phyloP scores from a whole-genome alignment of 2,113 vertebrate species.

The Pampusana beccarii region DNA sequence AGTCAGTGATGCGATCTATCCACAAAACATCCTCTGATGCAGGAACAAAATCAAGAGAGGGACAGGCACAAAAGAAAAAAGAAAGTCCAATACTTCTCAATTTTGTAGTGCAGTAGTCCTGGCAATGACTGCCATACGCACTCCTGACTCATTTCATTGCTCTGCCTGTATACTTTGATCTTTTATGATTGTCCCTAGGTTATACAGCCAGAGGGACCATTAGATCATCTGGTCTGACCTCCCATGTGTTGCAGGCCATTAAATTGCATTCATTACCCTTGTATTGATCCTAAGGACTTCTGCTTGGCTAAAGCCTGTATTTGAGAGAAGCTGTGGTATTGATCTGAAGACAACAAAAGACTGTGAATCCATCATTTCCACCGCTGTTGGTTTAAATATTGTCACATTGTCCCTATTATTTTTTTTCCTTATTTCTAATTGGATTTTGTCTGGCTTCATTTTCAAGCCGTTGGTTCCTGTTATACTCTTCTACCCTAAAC shows the following conservation, averaged over 20 bases:
- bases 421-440: not conserved
- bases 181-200: not conserved
- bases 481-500: not conserved
- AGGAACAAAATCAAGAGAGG: not conserved
- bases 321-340: not conserved
- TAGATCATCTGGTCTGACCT: slow-evolving; percentile 19
- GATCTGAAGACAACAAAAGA: slow-evolving; percentile 6
- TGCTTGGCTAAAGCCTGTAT: not conserved
- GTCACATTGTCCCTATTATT: not conserved
- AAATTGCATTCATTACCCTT: slow-evolving; percentile 23
- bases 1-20: not conserved
- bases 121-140: not conserved
- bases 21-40: not conserved
- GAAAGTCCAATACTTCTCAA: not conserved
- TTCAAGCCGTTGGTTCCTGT: not conserved
- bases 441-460: not conserved
- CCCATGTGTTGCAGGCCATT: not conserved
- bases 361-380: slow-evolving; percentile 15
- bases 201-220: not conserved
- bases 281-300: slow-evolving; percentile 14
- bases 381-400: slow-evolving; percentile 9
- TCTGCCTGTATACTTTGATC: not conserved
- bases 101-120: not conserved
- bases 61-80: not conserved
- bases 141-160: not conserved